Evolutionary conservation across 2,888 invertebrate species (phyloP).

Genomic region (Archips xylosteana): DNA sequence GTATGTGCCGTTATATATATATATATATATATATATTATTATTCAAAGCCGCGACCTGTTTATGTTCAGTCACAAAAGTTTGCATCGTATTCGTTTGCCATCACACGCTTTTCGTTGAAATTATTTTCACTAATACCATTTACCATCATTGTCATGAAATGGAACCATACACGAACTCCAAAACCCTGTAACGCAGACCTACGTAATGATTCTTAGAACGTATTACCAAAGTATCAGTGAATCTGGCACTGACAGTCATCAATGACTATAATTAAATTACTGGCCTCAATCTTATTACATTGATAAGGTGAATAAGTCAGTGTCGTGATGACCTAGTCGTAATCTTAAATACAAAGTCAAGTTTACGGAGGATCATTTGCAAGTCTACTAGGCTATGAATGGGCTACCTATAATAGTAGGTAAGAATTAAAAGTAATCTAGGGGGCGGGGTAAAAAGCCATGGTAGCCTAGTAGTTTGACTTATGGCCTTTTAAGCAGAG

Average conservation of each 20-base stretch:
- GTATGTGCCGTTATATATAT: too few relatives aligned
- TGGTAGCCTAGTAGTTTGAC: too few relatives aligned
- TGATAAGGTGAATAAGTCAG: neutral
- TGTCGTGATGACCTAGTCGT: neutral
- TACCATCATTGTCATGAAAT: too few relatives aligned
- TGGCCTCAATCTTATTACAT: neutral
- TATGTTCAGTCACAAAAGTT: neutral
- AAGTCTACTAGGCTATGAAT: neutral
- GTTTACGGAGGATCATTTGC: conserved; percentile 1
- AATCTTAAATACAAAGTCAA: conserved; percentile 1
- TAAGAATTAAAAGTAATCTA: neutral
- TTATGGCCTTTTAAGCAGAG: too few relatives aligned
- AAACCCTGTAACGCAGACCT: neutral
- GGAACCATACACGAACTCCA: too few relatives aligned
- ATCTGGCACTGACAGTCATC: neutral
- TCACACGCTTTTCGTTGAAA: neutral
- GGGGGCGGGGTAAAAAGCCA: too few relatives aligned
- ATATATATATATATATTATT: neutral
- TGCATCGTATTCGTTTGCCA: neutral
- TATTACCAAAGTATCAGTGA: neutral
- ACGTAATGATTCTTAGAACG: neutral
- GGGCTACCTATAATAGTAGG: neutral
- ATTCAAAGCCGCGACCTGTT: neutral
- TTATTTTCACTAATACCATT: too few relatives aligned
- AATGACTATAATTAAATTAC: neutral